Conservation (phyloP, 2,113 vertebrate genomes). For the Phalacrocorax carbo region DNA sequence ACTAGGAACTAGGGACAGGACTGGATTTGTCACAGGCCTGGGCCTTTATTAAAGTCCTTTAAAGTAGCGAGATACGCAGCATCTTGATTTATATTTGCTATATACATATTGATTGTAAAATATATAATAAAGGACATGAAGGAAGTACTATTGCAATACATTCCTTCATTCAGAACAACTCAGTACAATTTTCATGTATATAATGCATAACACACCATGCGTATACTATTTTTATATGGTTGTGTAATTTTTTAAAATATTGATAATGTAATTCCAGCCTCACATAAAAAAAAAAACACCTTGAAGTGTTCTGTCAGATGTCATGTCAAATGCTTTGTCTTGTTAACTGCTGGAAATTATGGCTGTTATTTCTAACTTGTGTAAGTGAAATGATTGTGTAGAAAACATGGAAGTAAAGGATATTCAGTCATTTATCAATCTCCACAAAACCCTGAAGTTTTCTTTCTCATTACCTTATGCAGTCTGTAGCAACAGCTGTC, state of each 20-base stretch:
- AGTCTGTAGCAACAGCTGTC: neutral
- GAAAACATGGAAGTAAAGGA: neutral
- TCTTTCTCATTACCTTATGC: neutral
- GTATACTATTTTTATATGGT: neutral
- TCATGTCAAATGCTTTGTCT: neutral
- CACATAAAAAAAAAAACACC: neutral
- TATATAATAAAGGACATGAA: neutral
- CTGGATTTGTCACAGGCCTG: neutral
- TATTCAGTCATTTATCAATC: neutral
- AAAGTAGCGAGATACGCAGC: neutral
- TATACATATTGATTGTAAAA: neutral
- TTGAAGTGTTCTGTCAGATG: neutral
- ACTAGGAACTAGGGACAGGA: no score
- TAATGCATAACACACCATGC: neutral
- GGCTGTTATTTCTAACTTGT: neutral
- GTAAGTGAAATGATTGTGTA: neutral
- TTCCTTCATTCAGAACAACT: neutral
- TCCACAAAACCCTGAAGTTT: neutral
- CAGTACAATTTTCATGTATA: neutral
- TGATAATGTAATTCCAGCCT: neutral
- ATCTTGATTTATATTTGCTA: neutral
- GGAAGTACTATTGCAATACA: neutral
- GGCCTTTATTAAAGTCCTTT: neutral
- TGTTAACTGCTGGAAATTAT: neutral
- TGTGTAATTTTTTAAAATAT: neutral